Percentiles rank a stretch among this genome's conserved stretches.
These are phyloP conservation scores for Sphaerophoria rueppellii DNA, from an alignment of 2,888 invertebrate species.

Conservation along the genomic window DNA sequence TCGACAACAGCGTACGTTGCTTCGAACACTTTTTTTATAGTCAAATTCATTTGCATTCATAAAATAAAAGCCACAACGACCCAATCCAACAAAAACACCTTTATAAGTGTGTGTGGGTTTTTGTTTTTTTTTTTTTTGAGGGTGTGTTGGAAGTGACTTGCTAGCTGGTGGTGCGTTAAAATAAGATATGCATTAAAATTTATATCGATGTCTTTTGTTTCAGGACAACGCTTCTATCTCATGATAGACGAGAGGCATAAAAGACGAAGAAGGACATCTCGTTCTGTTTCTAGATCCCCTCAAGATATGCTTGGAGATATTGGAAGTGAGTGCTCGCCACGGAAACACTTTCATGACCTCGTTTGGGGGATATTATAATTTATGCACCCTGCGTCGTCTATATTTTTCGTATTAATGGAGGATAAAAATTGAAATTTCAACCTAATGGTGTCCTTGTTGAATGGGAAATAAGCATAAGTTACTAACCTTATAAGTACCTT, in stretches of 20 bases:
- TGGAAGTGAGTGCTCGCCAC: background rate
- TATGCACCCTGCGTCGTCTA: conserved; percentile 44
- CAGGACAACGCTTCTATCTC: background rate
- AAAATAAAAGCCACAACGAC: conserved; percentile 37
- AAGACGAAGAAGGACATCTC: background rate
- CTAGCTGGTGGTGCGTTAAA: conserved; percentile 42
- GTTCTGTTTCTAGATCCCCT: background rate
- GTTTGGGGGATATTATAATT: conserved; percentile 50
- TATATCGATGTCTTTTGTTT: conserved; percentile 53
- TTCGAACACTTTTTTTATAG: background rate
- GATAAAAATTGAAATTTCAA: conserved; percentile 17
- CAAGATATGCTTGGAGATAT: background rate
- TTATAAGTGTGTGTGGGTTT: conserved; percentile 12
- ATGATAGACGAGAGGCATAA: conserved; percentile 5
- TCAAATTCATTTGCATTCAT: conserved; percentile 64
- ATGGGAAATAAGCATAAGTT: background rate
- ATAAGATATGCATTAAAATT: conserved; percentile 63
- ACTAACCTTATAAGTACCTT: background rate
- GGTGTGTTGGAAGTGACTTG: background rate
- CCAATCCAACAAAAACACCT: background rate
- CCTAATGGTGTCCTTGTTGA: background rate
- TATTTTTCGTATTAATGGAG: background rate
- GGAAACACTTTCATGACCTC: conserved; percentile 46
- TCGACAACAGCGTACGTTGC: conserved; percentile 2
- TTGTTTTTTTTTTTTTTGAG: conserved; percentile 2